Base-by-base conservation (phyloP, 2,797 vertebrate species). In the Morelia viridis region DNA sequence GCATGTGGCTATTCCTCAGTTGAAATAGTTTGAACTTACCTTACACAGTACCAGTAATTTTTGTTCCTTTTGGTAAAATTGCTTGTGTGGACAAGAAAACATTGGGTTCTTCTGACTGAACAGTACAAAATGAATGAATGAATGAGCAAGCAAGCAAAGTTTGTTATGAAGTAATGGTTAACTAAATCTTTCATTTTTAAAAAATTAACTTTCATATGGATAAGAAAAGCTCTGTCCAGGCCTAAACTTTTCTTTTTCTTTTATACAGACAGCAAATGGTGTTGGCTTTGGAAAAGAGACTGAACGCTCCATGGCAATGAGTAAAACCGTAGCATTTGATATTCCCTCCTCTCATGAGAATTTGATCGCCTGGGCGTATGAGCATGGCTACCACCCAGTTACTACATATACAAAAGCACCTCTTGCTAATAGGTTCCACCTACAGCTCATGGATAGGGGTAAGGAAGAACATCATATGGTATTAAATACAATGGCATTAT, bases 361-460 rank as follows among this genome's bases (percentile, higher is more conserved):
- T 86, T 96, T 99, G 96, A 97, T 99, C 92, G 98, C 97, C 94
- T 99, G 99, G 99, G 99, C 99, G 13, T 96, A 97, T 92, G 97
- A 98, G 4, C 97, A 97, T 0, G 96, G 95, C 93, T 98, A 98
- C 57, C 94, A 95, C 91, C 98, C 98, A 0, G 97, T 99, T 93
- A 99, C 98, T 7, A 99, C 99, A 41, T 99, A 99, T 95, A 99
- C 99, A 90, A 97, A 96, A 97, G 99, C 98, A 11, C 97, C 98
- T 3, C 96, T 98, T 93, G 99, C 99, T 28, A 99, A 99, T 96
- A 97, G 98, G 95, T 99, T 99, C 96, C 98, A 97, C 89, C 96
- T 99, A 94, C 97, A 96, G 19, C 98, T 99, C 57, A 97, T 98
- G 97, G 97, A 98, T 95, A 96, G 94, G 96, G 99, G 99, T 99